Percentiles rank a stretch among this genome's conserved stretches.
These are phyloP conservation scores for Galbula dea DNA, from an alignment of 2,113 vertebrate genomes.

Conservation along the genomic window DNA sequence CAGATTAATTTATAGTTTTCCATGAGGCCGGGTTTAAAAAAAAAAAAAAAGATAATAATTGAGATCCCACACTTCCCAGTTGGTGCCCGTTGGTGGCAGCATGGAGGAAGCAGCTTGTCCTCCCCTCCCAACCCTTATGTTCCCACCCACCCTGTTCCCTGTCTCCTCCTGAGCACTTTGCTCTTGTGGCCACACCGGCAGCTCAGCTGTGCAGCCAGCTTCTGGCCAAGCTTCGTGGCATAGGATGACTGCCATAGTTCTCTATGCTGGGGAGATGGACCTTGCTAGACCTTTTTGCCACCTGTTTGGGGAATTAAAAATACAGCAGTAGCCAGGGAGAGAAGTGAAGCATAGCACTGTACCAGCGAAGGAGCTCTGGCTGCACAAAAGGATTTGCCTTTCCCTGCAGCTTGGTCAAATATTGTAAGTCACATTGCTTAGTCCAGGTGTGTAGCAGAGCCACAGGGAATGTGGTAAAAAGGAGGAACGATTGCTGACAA, in stretches of 20 bases:
- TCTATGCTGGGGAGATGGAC: not conserved
- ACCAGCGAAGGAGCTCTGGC: not conserved
- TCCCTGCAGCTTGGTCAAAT: not conserved
- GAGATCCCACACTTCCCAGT: not conserved
- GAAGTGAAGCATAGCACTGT: not conserved
- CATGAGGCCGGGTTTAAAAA: slow-evolving; percentile 42
- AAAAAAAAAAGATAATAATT: not conserved
- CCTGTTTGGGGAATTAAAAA: not conserved
- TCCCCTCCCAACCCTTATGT: not conserved
- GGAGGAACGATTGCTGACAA: not conserved
- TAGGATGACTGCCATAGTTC: not conserved
- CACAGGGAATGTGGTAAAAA: not conserved
- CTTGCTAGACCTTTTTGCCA: not conserved
- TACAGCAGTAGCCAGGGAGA: not conserved
- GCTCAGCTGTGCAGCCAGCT: not conserved
- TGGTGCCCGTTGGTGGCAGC: not conserved
- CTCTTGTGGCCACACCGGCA: fast-evolving
- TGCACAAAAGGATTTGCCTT: not conserved
- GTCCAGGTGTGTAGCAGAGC: not conserved
- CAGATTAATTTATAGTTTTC: slow-evolving; percentile 80
- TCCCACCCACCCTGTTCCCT: not conserved
- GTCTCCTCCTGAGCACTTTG: fast-evolving
- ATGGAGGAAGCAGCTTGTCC: not conserved
- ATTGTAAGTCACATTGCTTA: not conserved
- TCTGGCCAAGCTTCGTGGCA: not conserved